phyloP scores from a whole-genome alignment of 2,797 vertebrate genomes.

The Paramormyrops hopkinsi region DNA sequence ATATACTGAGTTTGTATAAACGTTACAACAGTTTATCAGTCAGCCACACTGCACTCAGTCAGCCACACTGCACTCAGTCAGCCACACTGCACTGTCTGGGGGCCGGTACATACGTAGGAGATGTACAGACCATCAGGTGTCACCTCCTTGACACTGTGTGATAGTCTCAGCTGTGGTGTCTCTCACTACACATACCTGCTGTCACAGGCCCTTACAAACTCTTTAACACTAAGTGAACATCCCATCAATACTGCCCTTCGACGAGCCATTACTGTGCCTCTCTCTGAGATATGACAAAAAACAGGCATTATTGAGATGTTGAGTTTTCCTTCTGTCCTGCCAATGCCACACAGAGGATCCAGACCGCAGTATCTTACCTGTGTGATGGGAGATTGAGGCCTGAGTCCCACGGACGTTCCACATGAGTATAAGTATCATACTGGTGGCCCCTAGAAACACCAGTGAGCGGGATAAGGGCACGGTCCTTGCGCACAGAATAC shows the following conservation, averaged over 20 bases:
- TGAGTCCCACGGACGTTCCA: conserved; percentile 36
- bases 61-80: too few relatives aligned
- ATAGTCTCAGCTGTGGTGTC: background rate
- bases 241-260: background rate
- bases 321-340: background rate
- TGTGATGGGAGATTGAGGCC: conserved; percentile 47
- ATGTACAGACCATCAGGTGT: background rate
- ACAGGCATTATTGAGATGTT: background rate
- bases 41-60: background rate
- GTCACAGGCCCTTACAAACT: background rate
- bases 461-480: conserved; percentile 4
- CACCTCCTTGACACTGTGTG: background rate
- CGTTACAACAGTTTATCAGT: background rate
- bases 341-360: background rate
- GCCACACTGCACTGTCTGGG: background rate
- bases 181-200: background rate
- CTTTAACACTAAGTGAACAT: background rate
- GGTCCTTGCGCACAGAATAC: background rate
- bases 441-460: conserved; percentile 16
- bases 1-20: background rate
- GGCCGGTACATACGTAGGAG: background rate
- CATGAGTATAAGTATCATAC: conserved; percentile 34
- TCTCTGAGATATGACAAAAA: background rate
- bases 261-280: background rate
- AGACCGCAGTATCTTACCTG: conserved; percentile 40